A percentile compares a stretch with the other conserved stretches of the same genome.
These are phyloP conservation scores for Tonatia bakeri DNA, from an alignment of 2,113 vertebrate genomes.

Conservation along the genomic window DNA sequence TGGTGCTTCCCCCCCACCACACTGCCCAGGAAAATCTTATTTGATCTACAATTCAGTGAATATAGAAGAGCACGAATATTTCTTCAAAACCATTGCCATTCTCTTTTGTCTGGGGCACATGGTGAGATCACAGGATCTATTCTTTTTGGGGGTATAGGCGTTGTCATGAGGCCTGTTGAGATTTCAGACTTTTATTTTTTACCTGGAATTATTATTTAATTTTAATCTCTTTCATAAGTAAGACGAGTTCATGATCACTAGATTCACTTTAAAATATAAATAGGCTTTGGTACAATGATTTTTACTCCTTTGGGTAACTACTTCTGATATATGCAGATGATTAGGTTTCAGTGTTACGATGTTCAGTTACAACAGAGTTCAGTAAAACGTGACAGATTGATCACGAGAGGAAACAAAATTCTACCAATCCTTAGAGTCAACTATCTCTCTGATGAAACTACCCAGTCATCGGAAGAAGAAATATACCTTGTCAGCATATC, in stretches of 20 bases:
- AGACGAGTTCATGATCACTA: neutral
- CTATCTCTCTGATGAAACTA: neutral
- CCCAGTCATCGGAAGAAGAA: neutral
- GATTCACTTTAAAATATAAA: neutral
- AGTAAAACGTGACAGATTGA: neutral
- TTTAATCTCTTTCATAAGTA: neutral
- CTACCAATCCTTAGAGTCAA: neutral
- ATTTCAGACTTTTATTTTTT: neutral
- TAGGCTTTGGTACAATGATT: neutral
- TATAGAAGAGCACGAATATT: neutral
- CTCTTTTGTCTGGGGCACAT: neutral
- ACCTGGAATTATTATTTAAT: neutral
- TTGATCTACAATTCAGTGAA: neutral
- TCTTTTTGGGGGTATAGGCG: neutral
- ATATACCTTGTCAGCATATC: neutral
- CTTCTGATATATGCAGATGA: neutral
- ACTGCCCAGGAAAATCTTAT: neutral
- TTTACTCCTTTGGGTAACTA: neutral
- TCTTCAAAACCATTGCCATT: neutral
- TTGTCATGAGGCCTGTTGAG: neutral
- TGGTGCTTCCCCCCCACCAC: neutral
- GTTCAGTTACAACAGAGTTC: neutral
- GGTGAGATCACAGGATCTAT: neutral
- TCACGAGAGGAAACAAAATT: neutral
- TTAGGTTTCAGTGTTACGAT: neutral